Base-by-base conservation (phyloP, 2,888 invertebrate genomes). In the Lasioglossum zephyrum region DNA sequence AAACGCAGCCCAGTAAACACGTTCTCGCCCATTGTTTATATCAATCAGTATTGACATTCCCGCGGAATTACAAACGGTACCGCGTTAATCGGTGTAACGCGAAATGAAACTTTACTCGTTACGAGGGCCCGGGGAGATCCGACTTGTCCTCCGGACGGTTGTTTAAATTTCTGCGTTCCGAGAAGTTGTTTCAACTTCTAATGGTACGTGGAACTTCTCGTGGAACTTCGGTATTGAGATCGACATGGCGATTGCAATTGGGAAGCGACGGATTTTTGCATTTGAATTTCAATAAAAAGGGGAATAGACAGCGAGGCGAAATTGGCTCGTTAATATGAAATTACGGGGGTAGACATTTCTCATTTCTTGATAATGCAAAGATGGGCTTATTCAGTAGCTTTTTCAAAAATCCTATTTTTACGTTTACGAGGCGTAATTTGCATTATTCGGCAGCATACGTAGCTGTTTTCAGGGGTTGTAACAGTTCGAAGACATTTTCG, bases 31-130 rank as follows among this genome's bases (percentile, higher is more conserved):
- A 69, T 69, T 39, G n/a, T 69, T 69, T 69, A 39, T 39, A 41
- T 69, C 41, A 69, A 69, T 69, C 69, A n/a, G n/a, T 41, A 44
- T 44, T 44, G 72, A 72, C 44, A 26, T 72, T 36, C 2, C 18
- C 36, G 36, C 22, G 53, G 36, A 41, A 47, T 39, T 49, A 36
- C 36, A 9, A 26, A 22, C 22, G 41, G 69, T 53, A 60, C 81
- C 39, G 41, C 26, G 11, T 74, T 73, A 39, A 79, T 79, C 22
- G 36, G 47, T 60, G 18, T 60, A 44, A 39, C 39, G 39, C 18
- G 22, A 39, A 70, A 53, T 22, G 57, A 18, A 80, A 57, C 47
- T 77, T 70, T 70, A 31, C 69, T 82, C 66, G 66, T 73, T 73
- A 47, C 70, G 39, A 31, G 18, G 18, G 31, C 36, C 22, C 22